phyloP scores from a whole-genome alignment of 2,888 invertebrate genomes.

The Tinea pellionella region DNA sequence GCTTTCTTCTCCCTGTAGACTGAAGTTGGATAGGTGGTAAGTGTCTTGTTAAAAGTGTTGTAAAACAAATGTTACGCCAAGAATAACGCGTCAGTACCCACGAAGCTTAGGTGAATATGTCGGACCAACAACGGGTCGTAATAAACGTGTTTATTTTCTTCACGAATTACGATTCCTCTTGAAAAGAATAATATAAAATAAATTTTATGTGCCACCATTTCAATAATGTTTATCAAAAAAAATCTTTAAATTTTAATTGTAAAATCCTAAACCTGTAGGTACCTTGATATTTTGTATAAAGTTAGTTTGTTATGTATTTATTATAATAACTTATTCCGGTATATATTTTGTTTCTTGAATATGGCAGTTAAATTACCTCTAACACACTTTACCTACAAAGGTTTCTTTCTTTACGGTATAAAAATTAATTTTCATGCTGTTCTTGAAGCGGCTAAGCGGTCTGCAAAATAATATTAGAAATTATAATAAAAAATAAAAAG shows the following conservation, averaged over 20 bases:
- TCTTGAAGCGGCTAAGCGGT: slow-evolving; percentile 9
- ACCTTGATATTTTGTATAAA: too few relatives aligned
- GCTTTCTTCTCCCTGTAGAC: slow-evolving; percentile 38
- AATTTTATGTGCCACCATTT: too few relatives aligned
- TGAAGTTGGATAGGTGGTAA: slow-evolving; percentile 26
- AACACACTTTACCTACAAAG: slow-evolving; percentile 5
- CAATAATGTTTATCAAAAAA: too few relatives aligned
- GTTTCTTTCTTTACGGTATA: slow-evolving; percentile 9
- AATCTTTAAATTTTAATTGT: too few relatives aligned
- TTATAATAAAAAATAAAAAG: background rate
- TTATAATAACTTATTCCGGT: background rate
- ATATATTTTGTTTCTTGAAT: background rate
- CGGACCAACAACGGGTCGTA: background rate
- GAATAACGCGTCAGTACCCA: background rate
- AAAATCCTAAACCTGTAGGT: too few relatives aligned
- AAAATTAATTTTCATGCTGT: background rate
- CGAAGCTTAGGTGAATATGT: background rate
- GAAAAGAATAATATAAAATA: too few relatives aligned
- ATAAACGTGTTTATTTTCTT: background rate
- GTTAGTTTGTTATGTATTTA: background rate
- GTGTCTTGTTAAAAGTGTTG: slow-evolving; percentile 59
- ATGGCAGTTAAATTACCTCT: slow-evolving; percentile 8
- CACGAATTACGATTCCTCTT: too few relatives aligned
- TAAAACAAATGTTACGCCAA: slow-evolving; percentile 34
- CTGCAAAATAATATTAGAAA: slow-evolving; percentile 7